Base-by-base conservation (phyloP, 2,888 invertebrate species). In the Pristionchus exspectatus region DNA sequence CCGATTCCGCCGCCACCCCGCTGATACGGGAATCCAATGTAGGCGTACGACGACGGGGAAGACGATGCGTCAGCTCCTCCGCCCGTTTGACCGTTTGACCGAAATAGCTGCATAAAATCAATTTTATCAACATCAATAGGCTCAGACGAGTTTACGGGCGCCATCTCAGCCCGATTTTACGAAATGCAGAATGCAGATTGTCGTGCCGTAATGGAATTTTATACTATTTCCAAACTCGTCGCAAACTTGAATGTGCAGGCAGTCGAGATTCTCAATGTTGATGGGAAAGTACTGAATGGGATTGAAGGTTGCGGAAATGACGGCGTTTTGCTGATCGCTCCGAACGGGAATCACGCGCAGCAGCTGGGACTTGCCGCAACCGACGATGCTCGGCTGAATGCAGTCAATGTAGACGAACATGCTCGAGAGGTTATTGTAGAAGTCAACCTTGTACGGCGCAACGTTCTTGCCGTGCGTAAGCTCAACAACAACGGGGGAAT, bases 101-200 rank as follows among this genome's bases (percentile, higher is more conserved):
- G 18, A 4, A 74, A 21, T 16, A 74, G 33, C 3, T 38, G 21
- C 10, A 21, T 74, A 18, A 74, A 74, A 74, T 74, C 44, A 33
- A 74, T 74, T 74, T 74, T 38, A 74, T 74, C 74, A 44, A 38
- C 33, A 7, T 74, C 74, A 74, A 74, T 16, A 27, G 18, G n/a
- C 2, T 14, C 38, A 18, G 74, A 74, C 33, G 38, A 38, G 38
- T 74, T 44, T 16, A 74, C 3, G 33, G 74, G n/a, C 4, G 44
- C 2, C 74, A 74, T 74, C 3, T 14, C 18, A 33, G 18, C 2
- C 12, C 27, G 3, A 27, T 27, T 9, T 69, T 74, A 38, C 44
- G 38, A 74, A 74, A 74, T 33, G 33, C 7, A 74, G 38, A 74
- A n/a, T 74, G 38, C 74, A 74, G 16, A 74, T 74, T 2, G 38